These are phyloP conservation scores for Sminthurides bifidus DNA, from an alignment of 1,140 invertebrate species.

Conservation along the genomic window DNA sequence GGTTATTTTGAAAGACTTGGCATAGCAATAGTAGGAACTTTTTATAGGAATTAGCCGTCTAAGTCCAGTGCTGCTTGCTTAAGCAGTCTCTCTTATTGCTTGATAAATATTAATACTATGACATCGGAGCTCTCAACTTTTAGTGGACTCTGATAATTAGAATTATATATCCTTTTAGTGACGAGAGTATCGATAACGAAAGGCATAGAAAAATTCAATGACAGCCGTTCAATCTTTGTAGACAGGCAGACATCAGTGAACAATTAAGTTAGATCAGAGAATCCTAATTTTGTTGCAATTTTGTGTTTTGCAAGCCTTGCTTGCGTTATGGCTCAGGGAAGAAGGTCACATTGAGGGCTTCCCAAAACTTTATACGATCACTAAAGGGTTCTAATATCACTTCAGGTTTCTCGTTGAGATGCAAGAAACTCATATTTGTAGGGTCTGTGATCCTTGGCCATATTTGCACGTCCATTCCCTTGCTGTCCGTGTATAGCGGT, in stretches of 20 bases:
- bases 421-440: conserved; percentile 9
- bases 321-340: neutral
- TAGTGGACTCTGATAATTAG: neutral
- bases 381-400: conserved; percentile 18
- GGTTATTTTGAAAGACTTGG: no score
- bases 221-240: no score
- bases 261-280: neutral
- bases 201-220: neutral
- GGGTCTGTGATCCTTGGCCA: conserved; percentile 18
- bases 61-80: no score
- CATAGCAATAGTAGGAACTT: no score
- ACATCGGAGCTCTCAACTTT: no score
- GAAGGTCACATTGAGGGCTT: conserved; percentile 2
- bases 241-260: no score
- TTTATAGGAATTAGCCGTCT: no score
- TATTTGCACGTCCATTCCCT: conserved; percentile 19
- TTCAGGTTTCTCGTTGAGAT: conserved; percentile 18
- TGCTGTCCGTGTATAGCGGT: conserved; percentile 20
- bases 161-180: neutral
- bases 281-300: neutral
- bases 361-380: conserved; percentile 20
- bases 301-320: neutral
- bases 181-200: neutral
- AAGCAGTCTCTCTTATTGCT: no score
- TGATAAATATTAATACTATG: no score